Percentiles rank a stretch among this genome's conserved stretches.
These are phyloP conservation scores for Recurvirostra avosetta DNA, from an alignment of 2,113 vertebrate genomes.

Conservation along the genomic window DNA sequence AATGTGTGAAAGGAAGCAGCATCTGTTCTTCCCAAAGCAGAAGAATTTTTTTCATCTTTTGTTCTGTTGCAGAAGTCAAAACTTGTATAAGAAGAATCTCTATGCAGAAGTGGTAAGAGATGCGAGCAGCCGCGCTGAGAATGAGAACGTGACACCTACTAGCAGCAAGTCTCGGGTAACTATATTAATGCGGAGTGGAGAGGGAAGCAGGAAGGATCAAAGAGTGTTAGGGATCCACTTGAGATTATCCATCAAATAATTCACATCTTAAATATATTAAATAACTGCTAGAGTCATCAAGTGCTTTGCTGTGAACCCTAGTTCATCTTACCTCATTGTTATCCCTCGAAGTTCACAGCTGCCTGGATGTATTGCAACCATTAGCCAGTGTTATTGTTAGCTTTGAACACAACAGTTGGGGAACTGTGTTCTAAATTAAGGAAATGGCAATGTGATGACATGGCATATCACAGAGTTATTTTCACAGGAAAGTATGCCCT, in stretches of 20 bases:
- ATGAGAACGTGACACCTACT: conserved; percentile 49
- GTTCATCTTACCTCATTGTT: conserved; percentile 75
- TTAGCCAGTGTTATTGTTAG: conserved; percentile 63
- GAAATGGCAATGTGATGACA: conserved; percentile 66
- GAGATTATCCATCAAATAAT: conserved; percentile 72
- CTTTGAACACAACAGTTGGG: conserved; percentile 49
- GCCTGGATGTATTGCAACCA: conserved; percentile 54
- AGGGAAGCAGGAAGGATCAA: conserved; percentile 57
- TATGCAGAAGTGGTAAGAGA: conserved; percentile 73
- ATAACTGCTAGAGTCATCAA: conserved; percentile 62
- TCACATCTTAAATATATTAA: conserved; percentile 75
- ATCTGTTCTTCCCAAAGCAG: neutral
- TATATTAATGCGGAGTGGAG: conserved; percentile 34
- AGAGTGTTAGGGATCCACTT: conserved; percentile 63
- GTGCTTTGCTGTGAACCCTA: conserved; percentile 63
- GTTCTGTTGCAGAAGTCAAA: conserved; percentile 68
- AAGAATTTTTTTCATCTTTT: conserved; percentile 32
- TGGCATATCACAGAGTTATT: conserved; percentile 36
- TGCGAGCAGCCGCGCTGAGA: conserved; percentile 52
- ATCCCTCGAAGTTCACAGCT: conserved; percentile 72
- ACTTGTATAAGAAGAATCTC: conserved; percentile 55
- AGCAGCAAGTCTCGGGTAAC: conserved; percentile 78
- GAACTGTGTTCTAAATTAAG: conserved; percentile 63
- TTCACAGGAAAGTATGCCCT: conserved; percentile 22
- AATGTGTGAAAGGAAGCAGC: neutral